phyloP scores from a whole-genome alignment of 2,888 invertebrate species.

The Melieria picta region DNA sequence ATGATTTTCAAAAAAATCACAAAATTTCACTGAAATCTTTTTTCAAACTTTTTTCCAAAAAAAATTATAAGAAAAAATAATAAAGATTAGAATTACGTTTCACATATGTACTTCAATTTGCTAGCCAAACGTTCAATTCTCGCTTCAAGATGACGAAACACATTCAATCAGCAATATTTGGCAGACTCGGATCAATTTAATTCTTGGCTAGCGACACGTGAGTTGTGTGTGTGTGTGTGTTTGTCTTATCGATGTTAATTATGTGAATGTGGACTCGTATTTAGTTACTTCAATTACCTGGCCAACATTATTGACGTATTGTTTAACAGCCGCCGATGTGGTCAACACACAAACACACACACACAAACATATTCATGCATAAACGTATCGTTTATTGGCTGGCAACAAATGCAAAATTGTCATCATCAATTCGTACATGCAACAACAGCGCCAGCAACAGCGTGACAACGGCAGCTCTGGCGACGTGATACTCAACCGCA shows the following conservation, averaged over 20 bases:
- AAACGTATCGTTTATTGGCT: neutral
- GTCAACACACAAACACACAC: constrained; percentile 1
- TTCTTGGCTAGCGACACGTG: no score
- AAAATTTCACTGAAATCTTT: no score
- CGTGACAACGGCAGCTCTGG: neutral
- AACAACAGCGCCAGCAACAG: constrained; percentile 8
- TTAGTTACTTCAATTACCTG: constrained; percentile 28
- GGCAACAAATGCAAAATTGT: neutral
- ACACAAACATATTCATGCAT: neutral
- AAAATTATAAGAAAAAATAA: no score
- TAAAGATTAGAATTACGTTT: no score
- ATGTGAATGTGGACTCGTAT: neutral
- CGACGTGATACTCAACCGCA: constrained; percentile 41
- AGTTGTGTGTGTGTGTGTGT: neutral
- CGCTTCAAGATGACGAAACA: no score
- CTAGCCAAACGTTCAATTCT: no score
- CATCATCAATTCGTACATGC: neutral
- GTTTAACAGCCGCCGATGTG: constrained; percentile 15
- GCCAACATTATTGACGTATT: constrained; percentile 21
- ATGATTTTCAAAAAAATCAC: no score
- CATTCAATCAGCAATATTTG: no score
- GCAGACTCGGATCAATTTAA: no score
- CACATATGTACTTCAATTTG: no score
- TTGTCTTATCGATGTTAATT: constrained; percentile 1
- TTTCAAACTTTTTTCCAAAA: no score